Conservation (phyloP, 2,888 invertebrate genomes). For the Andrena trimmerana region DNA sequence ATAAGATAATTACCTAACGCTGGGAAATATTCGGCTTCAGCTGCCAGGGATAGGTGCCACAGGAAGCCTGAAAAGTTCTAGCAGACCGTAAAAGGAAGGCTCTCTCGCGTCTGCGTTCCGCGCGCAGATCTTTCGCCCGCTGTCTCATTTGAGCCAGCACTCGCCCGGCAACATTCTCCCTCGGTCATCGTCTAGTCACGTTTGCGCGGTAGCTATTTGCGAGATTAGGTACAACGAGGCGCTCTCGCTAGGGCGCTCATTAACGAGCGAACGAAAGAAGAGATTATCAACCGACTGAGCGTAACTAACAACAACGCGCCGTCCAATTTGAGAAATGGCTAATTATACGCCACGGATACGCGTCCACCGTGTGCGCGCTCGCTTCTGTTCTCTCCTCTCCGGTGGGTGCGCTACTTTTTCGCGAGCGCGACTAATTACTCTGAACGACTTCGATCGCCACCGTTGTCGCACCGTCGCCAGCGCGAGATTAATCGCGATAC, state of each 20-base stretch:
- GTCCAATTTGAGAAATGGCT: conserved; percentile 80
- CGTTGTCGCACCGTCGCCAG: conserved; percentile 47
- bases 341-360: conserved; percentile 43
- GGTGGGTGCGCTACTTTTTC: conserved; percentile 16
- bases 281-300: conserved; percentile 66
- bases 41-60: neutral
- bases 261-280: conserved; percentile 61
- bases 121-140: conserved; percentile 32
- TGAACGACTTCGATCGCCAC: conserved; percentile 52
- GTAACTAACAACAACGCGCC: conserved; percentile 81
- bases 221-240: conserved; percentile 44
- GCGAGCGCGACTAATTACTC: conserved; percentile 43
- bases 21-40: neutral
- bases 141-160: conserved; percentile 35
- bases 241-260: conserved; percentile 45
- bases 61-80: neutral
- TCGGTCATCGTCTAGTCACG: conserved; percentile 54
- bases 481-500: conserved; percentile 48
- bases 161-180: conserved; percentile 33
- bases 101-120: neutral
- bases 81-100: neutral
- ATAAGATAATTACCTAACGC: no score
- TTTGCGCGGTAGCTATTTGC: conserved; percentile 59
- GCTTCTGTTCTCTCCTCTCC: neutral
- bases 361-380: neutral